Base-by-base conservation (phyloP, 2,113 vertebrate genomes). In the Sakesphorus luctuosus region DNA sequence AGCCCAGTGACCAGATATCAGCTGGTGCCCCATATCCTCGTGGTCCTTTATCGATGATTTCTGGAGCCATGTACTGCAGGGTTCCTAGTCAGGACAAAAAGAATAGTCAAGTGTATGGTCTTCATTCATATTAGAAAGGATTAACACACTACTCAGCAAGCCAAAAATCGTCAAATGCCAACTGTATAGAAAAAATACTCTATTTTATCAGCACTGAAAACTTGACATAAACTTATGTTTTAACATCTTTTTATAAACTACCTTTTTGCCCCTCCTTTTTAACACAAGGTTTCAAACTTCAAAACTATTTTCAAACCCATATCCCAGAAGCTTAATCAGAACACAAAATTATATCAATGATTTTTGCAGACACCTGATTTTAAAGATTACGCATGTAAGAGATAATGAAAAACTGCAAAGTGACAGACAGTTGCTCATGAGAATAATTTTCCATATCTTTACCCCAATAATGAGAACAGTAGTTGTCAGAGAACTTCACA, bases 1-100 rank as follows among this genome's bases (percentile, higher is more conserved):
- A 98, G 66, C 98, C 98, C 84, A 99, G 91, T 36, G 98, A 98
- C 98, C 98, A 99, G 93, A 99, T 98, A 72, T 98, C 98, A 72
- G 98, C 98, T 12, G 98, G 97, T 44, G 98, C 96, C 15, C 98
- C 98, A 1, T 98, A 98, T 11, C 98, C 98, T 16, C 96, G 93
- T 78, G 98, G 97, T 44, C 98, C 98, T 82, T 98, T 98, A 84
- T 98, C 98, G 0, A 98, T 98, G 61, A 98, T 98, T 96, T 99
- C 98, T 77, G 98, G 98, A 67, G 98, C 98, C 98, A 98, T 98
- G 82, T 98, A 98, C 90, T 98, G 98, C 87, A 98, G 95, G 16
- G 98, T 98, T 43, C 98, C 98, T 98, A 59, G 35, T 33, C 38
- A 79, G 40, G 59, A 69, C 44, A 95, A 61, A 84, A 92, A 56